Percentiles rank a stretch among this genome's conserved stretches.
Evolutionary conservation across 2,113 vertebrate species (phyloP).

Genomic region (Microcebus jonahi): DNA sequence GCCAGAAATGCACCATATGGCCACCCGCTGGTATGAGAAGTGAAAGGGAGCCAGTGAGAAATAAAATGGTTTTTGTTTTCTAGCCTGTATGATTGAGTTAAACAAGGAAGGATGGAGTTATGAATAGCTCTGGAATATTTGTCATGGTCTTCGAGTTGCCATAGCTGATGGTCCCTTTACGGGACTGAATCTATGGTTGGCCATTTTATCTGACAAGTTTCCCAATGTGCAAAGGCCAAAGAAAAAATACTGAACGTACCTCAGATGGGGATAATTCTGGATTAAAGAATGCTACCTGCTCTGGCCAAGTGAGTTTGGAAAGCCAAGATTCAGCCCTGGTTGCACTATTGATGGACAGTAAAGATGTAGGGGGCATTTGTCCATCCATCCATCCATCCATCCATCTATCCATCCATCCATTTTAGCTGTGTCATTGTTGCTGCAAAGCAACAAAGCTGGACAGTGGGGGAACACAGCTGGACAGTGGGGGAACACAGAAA

Average conservation of each 20-base stretch:
- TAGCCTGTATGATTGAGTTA: not conserved
- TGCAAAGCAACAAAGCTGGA: not conserved
- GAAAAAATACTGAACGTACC: not conserved
- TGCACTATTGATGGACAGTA: not conserved
- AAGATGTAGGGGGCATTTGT: not conserved
- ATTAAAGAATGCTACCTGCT: not conserved
- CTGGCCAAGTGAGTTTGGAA: not conserved
- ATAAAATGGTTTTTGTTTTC: not conserved
- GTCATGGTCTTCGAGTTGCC: not conserved
- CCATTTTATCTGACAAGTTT: not conserved
- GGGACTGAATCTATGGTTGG: not conserved
- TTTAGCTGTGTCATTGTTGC: not conserved
- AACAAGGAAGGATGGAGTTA: not conserved
- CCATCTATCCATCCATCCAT: no score
- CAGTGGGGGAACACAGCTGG: no score
- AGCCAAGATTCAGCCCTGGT: not conserved
- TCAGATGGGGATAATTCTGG: not conserved
- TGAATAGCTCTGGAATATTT: not conserved
- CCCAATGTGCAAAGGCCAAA: not conserved
- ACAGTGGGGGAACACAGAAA: not conserved
- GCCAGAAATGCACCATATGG: not conserved
- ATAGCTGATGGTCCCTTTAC: not conserved
- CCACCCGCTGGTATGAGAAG: fast-evolving
- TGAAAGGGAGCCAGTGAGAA: not conserved
- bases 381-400: no score